A percentile compares a stretch with the other conserved stretches of the same genome.
phyloP scores from a whole-genome alignment of 1,140 invertebrate genomes.

The Drosophila insularis region DNA sequence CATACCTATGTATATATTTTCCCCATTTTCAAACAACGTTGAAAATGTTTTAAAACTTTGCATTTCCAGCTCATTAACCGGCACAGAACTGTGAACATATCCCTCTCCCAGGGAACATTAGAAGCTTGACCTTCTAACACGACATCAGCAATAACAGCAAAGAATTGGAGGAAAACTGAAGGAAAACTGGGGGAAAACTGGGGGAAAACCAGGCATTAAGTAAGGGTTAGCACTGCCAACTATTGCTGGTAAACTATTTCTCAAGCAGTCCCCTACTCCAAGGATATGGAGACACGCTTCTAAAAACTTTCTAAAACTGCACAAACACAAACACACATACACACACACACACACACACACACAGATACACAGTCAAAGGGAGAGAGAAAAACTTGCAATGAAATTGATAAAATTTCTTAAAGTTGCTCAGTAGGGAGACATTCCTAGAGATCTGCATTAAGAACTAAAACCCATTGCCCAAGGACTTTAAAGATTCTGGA shows the following conservation, averaged over 20 bases:
- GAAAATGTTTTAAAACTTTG: slow-evolving; percentile 51
- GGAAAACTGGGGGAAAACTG: slow-evolving; percentile 48
- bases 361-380: neutral
- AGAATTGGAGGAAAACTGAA: slow-evolving; percentile 41
- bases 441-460: slow-evolving; percentile 32
- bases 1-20: neutral
- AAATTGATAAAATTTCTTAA: slow-evolving; percentile 79
- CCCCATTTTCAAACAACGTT: slow-evolving; percentile 30
- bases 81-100: slow-evolving; percentile 62
- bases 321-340: neutral
- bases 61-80: slow-evolving; percentile 75
- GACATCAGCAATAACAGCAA: slow-evolving; percentile 38
- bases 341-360: neutral
- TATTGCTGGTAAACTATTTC: slow-evolving; percentile 29
- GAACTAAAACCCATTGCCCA: neutral
- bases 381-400: slow-evolving; percentile 44
- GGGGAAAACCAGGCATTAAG: slow-evolving; percentile 47
- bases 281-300: slow-evolving; percentile 35
- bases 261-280: slow-evolving; percentile 13
- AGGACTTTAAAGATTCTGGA: slow-evolving; percentile 49
- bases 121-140: slow-evolving; percentile 57
- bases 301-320: slow-evolving; percentile 53
- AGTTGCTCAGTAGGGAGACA: slow-evolving; percentile 52
- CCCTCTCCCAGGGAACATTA: slow-evolving; percentile 27
- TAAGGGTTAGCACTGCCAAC: slow-evolving; percentile 26